Conservation (phyloP, 2,888 invertebrate genomes). For the Athalia rosae region DNA sequence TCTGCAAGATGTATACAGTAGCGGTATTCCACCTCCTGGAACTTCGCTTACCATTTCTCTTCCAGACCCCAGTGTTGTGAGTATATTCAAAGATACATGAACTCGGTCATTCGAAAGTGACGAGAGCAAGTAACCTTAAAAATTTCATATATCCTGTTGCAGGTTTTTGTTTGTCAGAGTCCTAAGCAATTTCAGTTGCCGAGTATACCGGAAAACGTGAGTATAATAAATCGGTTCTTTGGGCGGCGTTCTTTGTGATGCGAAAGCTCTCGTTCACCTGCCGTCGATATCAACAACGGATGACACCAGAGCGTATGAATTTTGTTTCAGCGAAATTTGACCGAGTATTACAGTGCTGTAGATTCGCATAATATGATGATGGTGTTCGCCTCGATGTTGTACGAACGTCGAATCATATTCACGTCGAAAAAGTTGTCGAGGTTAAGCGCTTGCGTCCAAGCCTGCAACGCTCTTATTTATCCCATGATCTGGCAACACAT, state of each 20-base stretch:
- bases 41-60: constrained; percentile 79
- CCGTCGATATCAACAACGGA: not conserved
- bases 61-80: constrained; percentile 75
- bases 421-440: constrained; percentile 92
- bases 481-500: constrained; percentile 99
- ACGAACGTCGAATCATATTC: constrained; percentile 95
- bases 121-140: not conserved
- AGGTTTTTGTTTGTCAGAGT: constrained; percentile 87
- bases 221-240: constrained; percentile 71
- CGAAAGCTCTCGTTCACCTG: no score
- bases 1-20: constrained; percentile 81
- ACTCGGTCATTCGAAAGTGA: not conserved
- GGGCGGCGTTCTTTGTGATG: no score
- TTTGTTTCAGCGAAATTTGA: constrained; percentile 89
- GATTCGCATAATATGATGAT: constrained; percentile 96
- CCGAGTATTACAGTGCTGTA: constrained; percentile 98
- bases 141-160: constrained; percentile 49
- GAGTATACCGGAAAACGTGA: constrained; percentile 96
- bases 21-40: constrained; percentile 82
- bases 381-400: constrained; percentile 95
- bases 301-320: not conserved
- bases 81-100: constrained; percentile 55
- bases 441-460: constrained; percentile 94
- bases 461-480: constrained; percentile 94
- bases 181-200: constrained; percentile 90